Evolutionary conservation across 2,113 vertebrate genomes (phyloP).

Genomic region (Psophia crepitans): DNA sequence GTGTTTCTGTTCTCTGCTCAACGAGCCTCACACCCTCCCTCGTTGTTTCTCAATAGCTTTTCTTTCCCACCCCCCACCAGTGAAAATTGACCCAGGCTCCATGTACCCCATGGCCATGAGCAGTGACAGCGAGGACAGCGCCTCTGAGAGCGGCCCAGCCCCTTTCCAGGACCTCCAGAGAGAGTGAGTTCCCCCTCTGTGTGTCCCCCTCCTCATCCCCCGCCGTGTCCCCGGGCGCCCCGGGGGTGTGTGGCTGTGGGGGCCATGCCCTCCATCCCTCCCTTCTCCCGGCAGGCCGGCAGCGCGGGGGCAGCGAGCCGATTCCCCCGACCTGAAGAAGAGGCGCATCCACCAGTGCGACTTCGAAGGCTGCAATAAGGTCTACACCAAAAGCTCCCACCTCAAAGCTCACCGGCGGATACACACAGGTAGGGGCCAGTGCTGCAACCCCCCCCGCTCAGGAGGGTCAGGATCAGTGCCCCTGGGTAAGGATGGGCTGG

Average conservation of each 20-base stretch:
- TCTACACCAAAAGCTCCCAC: conserved; percentile 98
- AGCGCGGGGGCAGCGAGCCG: neutral
- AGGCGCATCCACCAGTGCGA: conserved; percentile 95
- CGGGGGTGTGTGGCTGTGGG: accelerated
- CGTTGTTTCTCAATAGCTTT: neutral
- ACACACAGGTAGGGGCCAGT: conserved; percentile 84
- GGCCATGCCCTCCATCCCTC: neutral
- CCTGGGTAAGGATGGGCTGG: accelerated
- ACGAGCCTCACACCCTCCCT: neutral
- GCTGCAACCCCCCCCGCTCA: neutral
- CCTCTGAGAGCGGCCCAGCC: conserved; percentile 59
- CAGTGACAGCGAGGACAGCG: conserved; percentile 76
- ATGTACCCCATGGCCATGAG: conserved; percentile 74
- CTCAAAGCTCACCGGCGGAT: conserved; percentile 95
- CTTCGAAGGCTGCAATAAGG: conserved; percentile 96
- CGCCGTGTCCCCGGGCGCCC: neutral
- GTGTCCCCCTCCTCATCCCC: neutral
- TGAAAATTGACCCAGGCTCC: conserved; percentile 74
- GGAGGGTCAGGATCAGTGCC: neutral
- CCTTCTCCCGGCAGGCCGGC: neutral
- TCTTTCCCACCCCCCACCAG: conserved; percentile 53
- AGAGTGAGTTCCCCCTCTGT: conserved; percentile 61
- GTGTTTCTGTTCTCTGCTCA: neutral
- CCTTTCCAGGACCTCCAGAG: conserved; percentile 69
- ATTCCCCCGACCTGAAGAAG: conserved; percentile 89